Percentiles rank a stretch among this genome's conserved stretches.
Evolutionary conservation across 2,113 vertebrate genomes (phyloP).

Genomic region (Microcebus murinus): DNA sequence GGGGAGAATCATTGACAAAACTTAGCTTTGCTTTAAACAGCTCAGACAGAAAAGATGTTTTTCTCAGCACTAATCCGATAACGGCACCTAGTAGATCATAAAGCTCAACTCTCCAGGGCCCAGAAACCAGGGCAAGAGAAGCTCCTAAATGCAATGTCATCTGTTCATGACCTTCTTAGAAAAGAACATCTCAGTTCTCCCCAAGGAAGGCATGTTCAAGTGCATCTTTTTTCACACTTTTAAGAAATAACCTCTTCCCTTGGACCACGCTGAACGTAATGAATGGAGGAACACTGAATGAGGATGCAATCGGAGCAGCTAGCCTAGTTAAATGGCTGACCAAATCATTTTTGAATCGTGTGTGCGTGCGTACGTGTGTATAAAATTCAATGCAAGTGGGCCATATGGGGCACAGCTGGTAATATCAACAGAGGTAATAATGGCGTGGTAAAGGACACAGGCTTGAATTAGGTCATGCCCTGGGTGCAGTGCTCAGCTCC

Average conservation of each 20-base stretch:
- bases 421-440: slow-evolving; percentile 73
- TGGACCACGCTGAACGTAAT: neutral
- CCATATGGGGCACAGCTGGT: slow-evolving; percentile 84
- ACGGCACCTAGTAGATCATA: slow-evolving; percentile 57
- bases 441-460: slow-evolving; percentile 74
- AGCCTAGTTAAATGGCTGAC: neutral
- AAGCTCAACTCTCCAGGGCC: slow-evolving; percentile 57
- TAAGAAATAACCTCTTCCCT: neutral
- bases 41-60: slow-evolving; percentile 43
- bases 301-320: neutral
- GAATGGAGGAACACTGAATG: neutral
- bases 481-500: slow-evolving; percentile 76
- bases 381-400: slow-evolving; percentile 69
- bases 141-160: slow-evolving; percentile 55
- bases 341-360: neutral
- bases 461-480: slow-evolving; percentile 86
- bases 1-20: slow-evolving; percentile 52
- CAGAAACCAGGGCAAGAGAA: slow-evolving; percentile 74
- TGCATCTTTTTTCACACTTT: neutral
- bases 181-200: neutral
- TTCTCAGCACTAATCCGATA: slow-evolving; percentile 36
- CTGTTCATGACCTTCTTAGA: slow-evolving; percentile 62
- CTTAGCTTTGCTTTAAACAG: slow-evolving; percentile 47
- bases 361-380: neutral
- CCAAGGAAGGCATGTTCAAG: neutral